A percentile compares a stretch with the other conserved stretches of the same genome.
Evolutionary conservation across 2,797 vertebrate genomes (phyloP).

Genomic region (Eremophila alpestris): DNA sequence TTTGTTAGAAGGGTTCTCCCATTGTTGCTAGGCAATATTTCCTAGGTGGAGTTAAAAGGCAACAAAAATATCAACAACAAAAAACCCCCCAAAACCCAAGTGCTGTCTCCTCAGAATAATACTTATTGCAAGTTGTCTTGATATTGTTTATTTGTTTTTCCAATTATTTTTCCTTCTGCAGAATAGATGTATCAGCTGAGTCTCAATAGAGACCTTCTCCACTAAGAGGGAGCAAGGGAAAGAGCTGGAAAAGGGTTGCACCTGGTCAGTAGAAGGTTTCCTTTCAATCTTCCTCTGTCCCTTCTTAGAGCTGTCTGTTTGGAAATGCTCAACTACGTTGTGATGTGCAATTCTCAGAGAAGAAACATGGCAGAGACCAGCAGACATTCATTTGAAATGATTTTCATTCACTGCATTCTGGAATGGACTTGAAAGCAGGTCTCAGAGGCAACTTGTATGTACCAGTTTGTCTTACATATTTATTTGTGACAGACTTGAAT

Average conservation of each 20-base stretch:
- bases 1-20: slow-evolving; percentile 39
- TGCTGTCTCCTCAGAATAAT: neutral
- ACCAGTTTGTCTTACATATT: slow-evolving; percentile 71
- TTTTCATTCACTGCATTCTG: slow-evolving; percentile 65
- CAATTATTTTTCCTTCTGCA: neutral
- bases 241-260: neutral
- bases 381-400: slow-evolving; percentile 75
- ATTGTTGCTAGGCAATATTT: slow-evolving; percentile 53
- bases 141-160: neutral
- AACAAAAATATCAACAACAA: neutral
- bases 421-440: slow-evolving; percentile 75
- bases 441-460: slow-evolving; percentile 72
- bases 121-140: neutral
- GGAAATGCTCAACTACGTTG: neutral
- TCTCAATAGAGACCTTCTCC: neutral
- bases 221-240: neutral
- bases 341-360: slow-evolving; percentile 42
- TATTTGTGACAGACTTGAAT: slow-evolving; percentile 70
- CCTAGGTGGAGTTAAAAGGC: slow-evolving; percentile 14
- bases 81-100: neutral
- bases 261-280: neutral
- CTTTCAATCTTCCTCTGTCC: neutral
- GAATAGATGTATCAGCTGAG: neutral
- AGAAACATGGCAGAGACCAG: slow-evolving; percentile 72
- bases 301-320: slow-evolving; percentile 46